Evolutionary conservation across 2,888 invertebrate species (phyloP), one percentile per base, ranked within the genome.

Genomic region (Polylopha cassiicola): DNA sequence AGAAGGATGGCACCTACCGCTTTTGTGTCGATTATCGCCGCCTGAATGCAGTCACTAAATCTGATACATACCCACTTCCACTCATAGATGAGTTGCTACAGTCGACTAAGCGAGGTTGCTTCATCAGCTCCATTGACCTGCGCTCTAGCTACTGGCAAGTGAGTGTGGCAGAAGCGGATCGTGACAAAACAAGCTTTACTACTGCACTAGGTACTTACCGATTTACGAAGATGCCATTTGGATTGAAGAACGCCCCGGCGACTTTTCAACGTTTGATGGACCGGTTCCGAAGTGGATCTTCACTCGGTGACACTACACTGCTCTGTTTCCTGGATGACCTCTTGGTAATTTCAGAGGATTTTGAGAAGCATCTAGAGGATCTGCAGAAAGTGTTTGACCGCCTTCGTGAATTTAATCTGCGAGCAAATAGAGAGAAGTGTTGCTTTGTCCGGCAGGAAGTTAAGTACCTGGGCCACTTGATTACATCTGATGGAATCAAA

Each of bases 391-490:
- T 27, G 1, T 27, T 27, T 9, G 7, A 15, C 15, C 14, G 4
- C 2, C 5, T 27, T 1, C 14, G 13, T 3, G 27, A 27, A n/a
- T 27, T 2, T 4, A 27, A 27, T 4, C 9, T 27, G 3, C 10
- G 15, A 15, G 27, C 27, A 3, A 31, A 31, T 5, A 10, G 14
- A 8, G 21, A 13, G 4, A 31, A 31, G 7, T 31, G 31, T 11
- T 13, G 21, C 8, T 21, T 31, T 10, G 16, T n/a, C 11, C 21
- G 31, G n/a, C 13, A 22, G 10, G 14, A 21, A 8, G 22, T 31
- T 2, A 31, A 31, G n/a, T 31, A 31, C 14, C 22, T 31, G 1
- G 31, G 31, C 4, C 31, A 31, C 4, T 31, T 17, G 4, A 31
- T 31, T 2, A 22, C 31, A 8, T n/a, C 21, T n/a, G 8, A 13